A percentile compares a stretch with the other conserved stretches of the same genome.
These are phyloP conservation scores for Cassiopea xamachana DNA, from an alignment of 30 jellyfish, hydroid and myxozoan species.

Conservation along the genomic window DNA sequence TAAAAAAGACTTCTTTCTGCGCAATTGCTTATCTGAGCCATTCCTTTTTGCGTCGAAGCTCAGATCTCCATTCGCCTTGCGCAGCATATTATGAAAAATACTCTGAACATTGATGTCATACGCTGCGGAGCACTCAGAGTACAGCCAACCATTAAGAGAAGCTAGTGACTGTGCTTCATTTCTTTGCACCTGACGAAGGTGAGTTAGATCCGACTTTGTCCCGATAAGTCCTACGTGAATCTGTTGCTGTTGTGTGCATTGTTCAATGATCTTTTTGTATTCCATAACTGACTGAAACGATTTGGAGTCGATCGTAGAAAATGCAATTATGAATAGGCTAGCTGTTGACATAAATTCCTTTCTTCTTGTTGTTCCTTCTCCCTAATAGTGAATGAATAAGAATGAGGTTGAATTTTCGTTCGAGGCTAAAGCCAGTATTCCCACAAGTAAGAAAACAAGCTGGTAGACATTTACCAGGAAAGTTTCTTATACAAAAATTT, in stretches of 20 bases:
- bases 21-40: slow-evolving; percentile 10
- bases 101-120: slow-evolving; percentile 58
- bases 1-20: slow-evolving; percentile 38
- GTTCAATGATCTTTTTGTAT: slow-evolving; percentile 55
- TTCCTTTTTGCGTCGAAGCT: not conserved
- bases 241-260: slow-evolving; percentile 25
- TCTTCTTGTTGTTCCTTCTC: slow-evolving; percentile 65
- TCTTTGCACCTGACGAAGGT: slow-evolving; percentile 64
- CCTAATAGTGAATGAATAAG: slow-evolving; percentile 21
- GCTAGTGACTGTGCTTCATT: slow-evolving; percentile 67
- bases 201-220: slow-evolving; percentile 72
- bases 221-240: slow-evolving; percentile 67
- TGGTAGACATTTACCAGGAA: no score
- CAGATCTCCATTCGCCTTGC: slow-evolving; percentile 44
- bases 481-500: no score
- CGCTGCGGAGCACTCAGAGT: slow-evolving; percentile 75
- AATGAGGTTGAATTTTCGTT: not conserved
- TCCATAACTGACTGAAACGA: slow-evolving; percentile 56
- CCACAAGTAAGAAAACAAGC: no score
- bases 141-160: slow-evolving; percentile 53
- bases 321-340: slow-evolving; percentile 57
- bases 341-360: slow-evolving; percentile 66
- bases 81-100: slow-evolving; percentile 48
- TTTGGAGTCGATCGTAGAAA: slow-evolving; percentile 54
- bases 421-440: not conserved